Evolutionary conservation across 2,797 vertebrate species (phyloP).

Genomic region (Schizopygopsis malacanthus): DNA sequence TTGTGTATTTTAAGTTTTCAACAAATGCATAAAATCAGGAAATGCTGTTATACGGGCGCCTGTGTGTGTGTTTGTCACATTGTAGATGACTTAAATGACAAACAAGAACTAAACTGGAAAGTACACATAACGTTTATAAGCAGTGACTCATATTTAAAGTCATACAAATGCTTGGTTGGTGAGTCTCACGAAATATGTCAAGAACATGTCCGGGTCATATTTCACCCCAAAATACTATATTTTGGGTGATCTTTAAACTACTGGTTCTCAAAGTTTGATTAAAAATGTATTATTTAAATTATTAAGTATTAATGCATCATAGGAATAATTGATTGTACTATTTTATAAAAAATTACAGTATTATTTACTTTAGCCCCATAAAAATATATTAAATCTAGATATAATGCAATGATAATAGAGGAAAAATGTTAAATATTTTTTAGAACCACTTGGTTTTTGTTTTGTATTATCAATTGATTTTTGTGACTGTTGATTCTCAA

Average conservation of each 20-base stretch:
- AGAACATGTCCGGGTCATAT: not conserved
- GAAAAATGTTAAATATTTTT: too few relatives aligned
- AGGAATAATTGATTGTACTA: not conserved
- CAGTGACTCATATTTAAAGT: not conserved
- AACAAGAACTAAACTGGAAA: not conserved
- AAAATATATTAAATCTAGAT: too few relatives aligned
- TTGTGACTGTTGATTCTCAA: too few relatives aligned
- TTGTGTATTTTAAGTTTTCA: not conserved
- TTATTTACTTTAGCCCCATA: not conserved
- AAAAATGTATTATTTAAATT: not conserved
- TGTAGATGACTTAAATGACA: not conserved
- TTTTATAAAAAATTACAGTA: not conserved
- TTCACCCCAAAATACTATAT: not conserved
- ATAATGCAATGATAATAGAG: too few relatives aligned
- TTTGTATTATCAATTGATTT: too few relatives aligned
- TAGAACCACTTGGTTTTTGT: too few relatives aligned
- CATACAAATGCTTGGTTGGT: conserved; percentile 19
- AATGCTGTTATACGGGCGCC: not conserved
- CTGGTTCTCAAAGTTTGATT: not conserved
- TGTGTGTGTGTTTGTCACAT: too few relatives aligned
- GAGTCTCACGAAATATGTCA: not conserved
- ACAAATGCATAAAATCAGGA: not conserved
- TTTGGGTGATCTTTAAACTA: not conserved
- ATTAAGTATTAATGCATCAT: not conserved
- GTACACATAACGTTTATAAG: not conserved